phyloP scores from a whole-genome alignment of 2,113 vertebrate species.

The Amblyornis subalaris region DNA sequence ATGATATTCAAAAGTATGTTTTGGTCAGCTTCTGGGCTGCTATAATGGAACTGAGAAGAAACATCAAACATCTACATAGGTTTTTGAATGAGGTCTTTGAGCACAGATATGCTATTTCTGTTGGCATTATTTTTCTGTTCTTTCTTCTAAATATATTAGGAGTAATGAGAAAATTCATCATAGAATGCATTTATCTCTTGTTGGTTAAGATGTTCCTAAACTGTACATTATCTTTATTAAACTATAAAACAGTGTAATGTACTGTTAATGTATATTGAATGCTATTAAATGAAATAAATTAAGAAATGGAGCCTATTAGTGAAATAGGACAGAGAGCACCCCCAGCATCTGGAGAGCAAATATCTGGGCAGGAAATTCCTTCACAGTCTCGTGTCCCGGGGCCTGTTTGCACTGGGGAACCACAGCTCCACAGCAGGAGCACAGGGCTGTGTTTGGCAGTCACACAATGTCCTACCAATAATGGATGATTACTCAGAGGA shows the following conservation, averaged over 20 bases:
- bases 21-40: background rate
- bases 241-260: background rate
- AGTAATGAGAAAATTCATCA: background rate
- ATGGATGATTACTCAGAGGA: background rate
- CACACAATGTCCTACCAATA: background rate
- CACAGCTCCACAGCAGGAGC: background rate
- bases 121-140: background rate
- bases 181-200: background rate
- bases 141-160: background rate
- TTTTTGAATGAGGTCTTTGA: background rate
- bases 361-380: background rate
- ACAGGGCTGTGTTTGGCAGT: background rate
- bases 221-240: conserved; percentile 21
- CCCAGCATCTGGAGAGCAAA: background rate
- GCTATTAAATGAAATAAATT: background rate
- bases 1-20: background rate
- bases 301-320: background rate
- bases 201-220: background rate
- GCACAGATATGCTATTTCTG: background rate
- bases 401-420: background rate
- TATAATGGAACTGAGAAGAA: background rate
- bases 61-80: background rate
- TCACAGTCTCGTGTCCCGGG: background rate
- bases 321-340: background rate
- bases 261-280: background rate